phyloP scores from a whole-genome alignment of 2,797 vertebrate species.

The Orientallactaga sibirica region DNA sequence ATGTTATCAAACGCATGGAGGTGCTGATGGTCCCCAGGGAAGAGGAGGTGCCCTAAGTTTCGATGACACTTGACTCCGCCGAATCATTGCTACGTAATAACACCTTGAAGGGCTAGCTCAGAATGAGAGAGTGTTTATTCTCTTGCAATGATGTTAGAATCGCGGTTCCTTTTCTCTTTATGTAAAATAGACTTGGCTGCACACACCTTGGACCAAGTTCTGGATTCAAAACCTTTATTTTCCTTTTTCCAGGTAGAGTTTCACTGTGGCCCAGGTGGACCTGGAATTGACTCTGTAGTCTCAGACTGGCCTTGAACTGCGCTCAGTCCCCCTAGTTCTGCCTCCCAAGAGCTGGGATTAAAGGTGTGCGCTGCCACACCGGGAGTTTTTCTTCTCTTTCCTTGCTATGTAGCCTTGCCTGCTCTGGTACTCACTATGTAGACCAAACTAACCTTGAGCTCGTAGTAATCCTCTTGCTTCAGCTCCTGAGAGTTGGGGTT shows the following conservation, averaged over 20 bases:
- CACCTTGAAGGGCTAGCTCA: neutral
- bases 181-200: constrained; percentile 29
- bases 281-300: neutral
- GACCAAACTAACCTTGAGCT: too few species aligned
- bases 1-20: neutral
- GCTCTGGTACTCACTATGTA: too few species aligned
- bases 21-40: neutral
- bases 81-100: constrained; percentile 12
- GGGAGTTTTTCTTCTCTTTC: too few species aligned
- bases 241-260: neutral
- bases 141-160: constrained; percentile 9
- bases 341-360: neutral
- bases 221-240: neutral
- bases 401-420: too few species aligned
- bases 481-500: too few species aligned
- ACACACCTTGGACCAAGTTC: constrained; percentile 38
- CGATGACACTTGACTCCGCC: neutral
- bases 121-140: constrained; percentile 59
- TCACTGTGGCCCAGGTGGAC: neutral
- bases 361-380: neutral
- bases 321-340: neutral
- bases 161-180: constrained; percentile 40
- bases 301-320: neutral
- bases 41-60: neutral
- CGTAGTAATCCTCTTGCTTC: too few species aligned